Evolutionary conservation across 2,888 invertebrate species (phyloP).

Genomic region (Strigamia transsilvanica): DNA sequence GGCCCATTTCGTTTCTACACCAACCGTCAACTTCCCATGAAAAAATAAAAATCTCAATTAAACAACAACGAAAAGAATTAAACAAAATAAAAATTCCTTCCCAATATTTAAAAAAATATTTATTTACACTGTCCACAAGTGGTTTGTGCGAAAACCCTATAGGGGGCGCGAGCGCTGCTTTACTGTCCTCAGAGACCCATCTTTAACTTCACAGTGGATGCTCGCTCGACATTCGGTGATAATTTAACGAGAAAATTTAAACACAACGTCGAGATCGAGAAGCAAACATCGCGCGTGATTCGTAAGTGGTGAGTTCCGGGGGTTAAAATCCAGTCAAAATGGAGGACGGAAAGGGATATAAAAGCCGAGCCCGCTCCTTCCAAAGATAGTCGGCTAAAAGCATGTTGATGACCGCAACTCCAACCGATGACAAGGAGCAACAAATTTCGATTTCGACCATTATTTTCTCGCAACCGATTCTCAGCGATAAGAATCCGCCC

Average conservation of each 20-base stretch:
- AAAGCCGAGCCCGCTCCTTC: background rate
- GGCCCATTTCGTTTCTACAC: background rate
- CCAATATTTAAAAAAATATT: background rate
- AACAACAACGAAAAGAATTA: background rate
- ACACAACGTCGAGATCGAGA: background rate
- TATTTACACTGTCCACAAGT: constrained; percentile 29
- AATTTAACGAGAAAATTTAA: constrained; percentile 9
- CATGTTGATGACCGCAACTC: constrained; percentile 24
- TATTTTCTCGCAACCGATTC: background rate
- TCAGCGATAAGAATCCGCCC: background rate
- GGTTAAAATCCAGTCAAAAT: background rate
- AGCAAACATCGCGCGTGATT: background rate
- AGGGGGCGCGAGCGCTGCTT: constrained; percentile 29
- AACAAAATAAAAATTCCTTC: background rate
- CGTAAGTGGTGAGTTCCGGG: background rate
- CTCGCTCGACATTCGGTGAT: background rate
- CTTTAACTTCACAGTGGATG: constrained; percentile 23
- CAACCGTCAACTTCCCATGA: background rate
- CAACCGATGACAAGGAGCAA: constrained; percentile 5
- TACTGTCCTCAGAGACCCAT: constrained; percentile 29
- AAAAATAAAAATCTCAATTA: background rate
- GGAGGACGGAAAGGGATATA: background rate
- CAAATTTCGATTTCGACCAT: background rate
- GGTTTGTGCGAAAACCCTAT: background rate
- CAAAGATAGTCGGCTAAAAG: background rate